Base-by-base conservation (phyloP, 2,888 invertebrate species). In the Laspeyria flexula region DNA sequence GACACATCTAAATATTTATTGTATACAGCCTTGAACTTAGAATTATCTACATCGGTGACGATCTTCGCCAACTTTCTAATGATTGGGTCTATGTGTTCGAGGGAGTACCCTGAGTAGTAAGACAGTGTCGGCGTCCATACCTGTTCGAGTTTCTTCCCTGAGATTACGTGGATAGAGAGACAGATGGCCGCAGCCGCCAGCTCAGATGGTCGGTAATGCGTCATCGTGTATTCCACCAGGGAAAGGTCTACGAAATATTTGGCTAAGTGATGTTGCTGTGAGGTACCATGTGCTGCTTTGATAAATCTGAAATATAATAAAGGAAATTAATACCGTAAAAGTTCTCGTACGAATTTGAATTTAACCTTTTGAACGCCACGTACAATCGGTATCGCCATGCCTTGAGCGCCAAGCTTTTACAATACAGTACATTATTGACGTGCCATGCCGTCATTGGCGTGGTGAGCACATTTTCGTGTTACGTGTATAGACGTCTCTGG, bases 231-330 rank as follows among this genome's bases (percentile, higher is more conserved):
- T 53, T 98, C 96, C 5, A 97, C 85, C 35, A 98, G 90, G 45
- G 96, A 93, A 55, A 98, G 90, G 83, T 99, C 99, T 74, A 98
- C 94, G 50, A 99, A 94, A 83, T 98, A 99, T 88, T 99, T 99
- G 10, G 97, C 97, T 84, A 97, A 90, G 44, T 95, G 95, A 79
- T 98, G 97, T 68, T 95, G 95, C 73, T 86, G 86, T 1, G 90
- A 81, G 12, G 86, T 83, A 1, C 96, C 96, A 37, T 92, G 90
- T 0, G 93, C 93, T 7, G 94, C 93, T 73, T 93, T 94, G 5
- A 92, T 90, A 69, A 93, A 94, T 70, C 95, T 96, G 83, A 38
- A 82, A 81, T 43, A 50, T n/a, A n/a, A 42, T 50, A 15, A 42
- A 25, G 16, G 34, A 10, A n/a, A n/a, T n/a, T n/a, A n/a, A n/a